Evolutionary conservation across 92 coral and sea anemone genomes (phyloP), one percentile per base, ranked within the genome.

Genomic region (Epizoanthus rinbou): DNA sequence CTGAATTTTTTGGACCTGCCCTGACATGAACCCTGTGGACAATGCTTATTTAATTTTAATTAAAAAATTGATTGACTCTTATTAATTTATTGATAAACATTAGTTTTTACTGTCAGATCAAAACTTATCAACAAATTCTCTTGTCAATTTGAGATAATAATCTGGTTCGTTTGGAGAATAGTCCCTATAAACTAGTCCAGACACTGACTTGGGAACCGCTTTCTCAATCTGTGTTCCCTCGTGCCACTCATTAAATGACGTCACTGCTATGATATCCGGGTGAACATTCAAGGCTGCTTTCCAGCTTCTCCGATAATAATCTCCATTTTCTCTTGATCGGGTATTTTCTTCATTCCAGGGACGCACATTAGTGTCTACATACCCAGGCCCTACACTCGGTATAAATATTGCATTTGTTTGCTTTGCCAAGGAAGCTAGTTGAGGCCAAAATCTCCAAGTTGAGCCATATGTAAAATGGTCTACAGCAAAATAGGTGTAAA

Each of bases 161-260:
- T 94, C 97, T 53, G 99, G 87, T 14, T 75, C 24, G 79, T 88
- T 57, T 16, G 99, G 99, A 14, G 57, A 31, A 33, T 96, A 96
- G 64, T 93, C 92, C 21, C 87, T 86, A 69, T 96, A 94, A 5
- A 76, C 69, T 35, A 80, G 76, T 62, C 98, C 98, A 45, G 86
- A 28, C 10, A 65, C 89, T n/a, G 90, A 59, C 75, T 90, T 96
- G 28, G 99, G 95, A 15, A 94, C 81, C 19, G 99, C 99, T 65
- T 90, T 87, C 75, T 96, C 99, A 43, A 96, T 96, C 82, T 96
- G 99, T 47, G 99, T 96, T 57, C 99, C 99, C 68, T 96, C 99
- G 18, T 96, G 99, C 99, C 99, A 96, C 83, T 96, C 99, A 86
- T 96, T 96, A 62, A 96, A 96, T 10, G 99, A 96, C 0, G 99